Evolutionary conservation across 2,113 vertebrate species (phyloP).

Genomic region (Phrynosoma blainvillii): DNA sequence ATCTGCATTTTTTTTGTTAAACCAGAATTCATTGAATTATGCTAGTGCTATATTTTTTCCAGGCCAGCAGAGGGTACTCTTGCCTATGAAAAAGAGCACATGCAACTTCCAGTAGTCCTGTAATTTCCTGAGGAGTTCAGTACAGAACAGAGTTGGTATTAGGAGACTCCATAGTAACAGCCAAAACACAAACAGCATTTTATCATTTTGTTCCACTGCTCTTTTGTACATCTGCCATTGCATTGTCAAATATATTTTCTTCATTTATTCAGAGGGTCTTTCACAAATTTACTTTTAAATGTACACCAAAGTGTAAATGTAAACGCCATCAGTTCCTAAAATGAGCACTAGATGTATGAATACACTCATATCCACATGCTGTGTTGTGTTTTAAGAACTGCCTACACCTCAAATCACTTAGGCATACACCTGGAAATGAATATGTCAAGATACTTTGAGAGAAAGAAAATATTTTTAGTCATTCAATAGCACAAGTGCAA

Average conservation of each 20-base stretch:
- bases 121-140: not conserved
- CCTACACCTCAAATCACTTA: not conserved
- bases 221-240: not conserved
- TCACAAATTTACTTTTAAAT: not conserved
- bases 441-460: not conserved
- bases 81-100: not conserved
- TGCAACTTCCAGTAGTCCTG: not conserved
- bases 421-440: not conserved
- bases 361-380: not conserved
- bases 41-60: not conserved
- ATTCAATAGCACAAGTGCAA: no score
- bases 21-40: not conserved
- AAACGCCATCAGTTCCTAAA: not conserved
- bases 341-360: not conserved
- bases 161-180: constrained; percentile 13
- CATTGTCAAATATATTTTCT: not conserved
- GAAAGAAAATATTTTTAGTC: not conserved
- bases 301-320: not conserved
- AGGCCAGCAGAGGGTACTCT: constrained; percentile 53
- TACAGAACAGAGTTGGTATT: not conserved
- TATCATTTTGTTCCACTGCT: not conserved
- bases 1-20: not conserved
- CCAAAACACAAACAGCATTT: not conserved
- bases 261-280: not conserved
- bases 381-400: not conserved